phyloP scores from a whole-genome alignment of 2,888 invertebrate genomes.

The Diplolepis rosae region DNA sequence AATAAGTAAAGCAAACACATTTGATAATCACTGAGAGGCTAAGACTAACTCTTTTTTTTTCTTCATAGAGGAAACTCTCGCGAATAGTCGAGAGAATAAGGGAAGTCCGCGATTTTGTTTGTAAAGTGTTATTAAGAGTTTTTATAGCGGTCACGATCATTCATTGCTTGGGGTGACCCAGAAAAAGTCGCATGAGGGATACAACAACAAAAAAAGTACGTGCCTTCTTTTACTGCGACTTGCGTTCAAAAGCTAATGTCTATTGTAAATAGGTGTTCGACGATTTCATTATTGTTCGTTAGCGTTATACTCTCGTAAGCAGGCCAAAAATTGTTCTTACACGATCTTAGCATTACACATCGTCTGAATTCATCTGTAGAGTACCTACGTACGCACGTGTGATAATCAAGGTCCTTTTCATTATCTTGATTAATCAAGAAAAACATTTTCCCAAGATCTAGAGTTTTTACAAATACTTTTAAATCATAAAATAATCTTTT shows the following conservation, averaged over 20 bases:
- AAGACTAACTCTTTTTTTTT: constrained; percentile 72
- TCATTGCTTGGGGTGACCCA: constrained; percentile 1
- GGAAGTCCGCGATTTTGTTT: constrained; percentile 31
- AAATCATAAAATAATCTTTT: too few relatives aligned
- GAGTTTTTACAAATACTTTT: background rate
- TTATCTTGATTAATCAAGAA: constrained; percentile 10
- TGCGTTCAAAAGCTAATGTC: constrained; percentile 24
- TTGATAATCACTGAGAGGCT: constrained; percentile 74
- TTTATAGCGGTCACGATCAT: constrained; percentile 24
- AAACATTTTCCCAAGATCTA: background rate
- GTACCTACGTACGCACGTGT: constrained; percentile 30
- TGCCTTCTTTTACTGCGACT: constrained; percentile 31
- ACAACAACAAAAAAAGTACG: constrained; percentile 26
- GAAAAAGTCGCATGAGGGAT: constrained; percentile 26
- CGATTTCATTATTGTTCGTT: constrained; percentile 29
- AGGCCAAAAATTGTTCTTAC: constrained; percentile 32
- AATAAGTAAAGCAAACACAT: constrained; percentile 66
- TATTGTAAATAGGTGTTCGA: constrained; percentile 30
- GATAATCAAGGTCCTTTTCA: constrained; percentile 14
- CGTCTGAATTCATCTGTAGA: constrained; percentile 24
- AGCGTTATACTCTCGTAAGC: constrained; percentile 31
- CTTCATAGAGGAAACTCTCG: constrained; percentile 42
- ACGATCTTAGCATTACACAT: constrained; percentile 30
- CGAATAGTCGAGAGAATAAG: constrained; percentile 41
- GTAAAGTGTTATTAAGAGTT: constrained; percentile 28